Percentiles rank a stretch among this genome's conserved stretches.
These are phyloP conservation scores for Lampris megalopsis DNA, from an alignment of 2,113 vertebrate species.

Conservation along the genomic window DNA sequence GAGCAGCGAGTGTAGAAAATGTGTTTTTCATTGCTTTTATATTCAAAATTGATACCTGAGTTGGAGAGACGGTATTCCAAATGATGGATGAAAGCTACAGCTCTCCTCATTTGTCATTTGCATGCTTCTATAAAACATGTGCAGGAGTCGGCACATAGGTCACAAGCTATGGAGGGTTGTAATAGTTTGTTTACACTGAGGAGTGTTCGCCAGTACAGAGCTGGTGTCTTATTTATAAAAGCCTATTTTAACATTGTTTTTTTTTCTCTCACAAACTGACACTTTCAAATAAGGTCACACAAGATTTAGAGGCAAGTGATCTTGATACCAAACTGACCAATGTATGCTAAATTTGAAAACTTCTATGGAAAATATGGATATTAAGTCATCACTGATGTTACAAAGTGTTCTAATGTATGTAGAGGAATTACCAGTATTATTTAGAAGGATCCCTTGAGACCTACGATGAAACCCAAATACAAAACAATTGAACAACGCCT, in stretches of 20 bases:
- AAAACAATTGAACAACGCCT: too few species aligned
- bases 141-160: constrained; percentile 16
- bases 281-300: constrained; percentile 46
- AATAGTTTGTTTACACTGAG: constrained; percentile 58
- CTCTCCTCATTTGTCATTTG: constrained; percentile 26
- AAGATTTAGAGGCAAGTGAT: constrained; percentile 23
- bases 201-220: constrained; percentile 22
- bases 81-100: constrained; percentile 11
- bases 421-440: too few species aligned
- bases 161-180: constrained; percentile 33
- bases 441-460: not conserved
- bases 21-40: not conserved
- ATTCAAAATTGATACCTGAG: constrained; percentile 8
- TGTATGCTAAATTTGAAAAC: not conserved
- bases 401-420: not conserved
- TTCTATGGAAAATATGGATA: not conserved
- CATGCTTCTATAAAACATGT: constrained; percentile 30
- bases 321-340: not conserved
- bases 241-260: constrained; percentile 23
- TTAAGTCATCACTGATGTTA: not conserved
- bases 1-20: constrained; percentile 8
- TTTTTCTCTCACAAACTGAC: not conserved
- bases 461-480: too few species aligned
- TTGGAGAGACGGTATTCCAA: not conserved
- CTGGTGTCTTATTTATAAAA: constrained; percentile 41